Evolutionary conservation across 2,888 invertebrate species (phyloP).

Genomic region (Pegoplata infirma): DNA sequence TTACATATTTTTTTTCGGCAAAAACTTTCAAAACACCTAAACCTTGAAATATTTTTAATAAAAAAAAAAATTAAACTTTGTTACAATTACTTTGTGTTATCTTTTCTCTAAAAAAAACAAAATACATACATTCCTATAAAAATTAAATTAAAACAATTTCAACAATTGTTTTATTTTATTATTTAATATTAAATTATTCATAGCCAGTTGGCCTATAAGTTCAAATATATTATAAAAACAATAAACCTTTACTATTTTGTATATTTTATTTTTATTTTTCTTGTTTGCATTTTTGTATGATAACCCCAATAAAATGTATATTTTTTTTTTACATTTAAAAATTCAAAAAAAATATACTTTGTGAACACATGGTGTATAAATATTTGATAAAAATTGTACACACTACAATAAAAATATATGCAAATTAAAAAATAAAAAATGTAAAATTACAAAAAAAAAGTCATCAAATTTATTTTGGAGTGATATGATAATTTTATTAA

Average conservation of each 20-base stretch:
- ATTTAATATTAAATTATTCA: slow-evolving; percentile 55
- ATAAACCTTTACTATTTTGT: slow-evolving; percentile 54
- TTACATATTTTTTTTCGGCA: no score
- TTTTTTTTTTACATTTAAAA: slow-evolving; percentile 8
- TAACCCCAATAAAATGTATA: slow-evolving; percentile 59
- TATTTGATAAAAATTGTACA: slow-evolving; percentile 49
- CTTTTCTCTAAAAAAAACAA: slow-evolving; percentile 4
- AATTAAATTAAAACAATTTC: slow-evolving; percentile 42
- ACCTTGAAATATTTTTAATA: no score
- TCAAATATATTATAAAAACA: slow-evolving; percentile 59
- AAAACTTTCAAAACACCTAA: no score
- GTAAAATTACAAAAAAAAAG: slow-evolving; percentile 26
- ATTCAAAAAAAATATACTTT: slow-evolving; percentile 20
- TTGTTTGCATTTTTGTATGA: slow-evolving; percentile 57
- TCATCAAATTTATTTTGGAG: slow-evolving; percentile 52
- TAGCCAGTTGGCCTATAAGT: slow-evolving; percentile 50
- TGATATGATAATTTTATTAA: slow-evolving; percentile 52
- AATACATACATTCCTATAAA: no score
- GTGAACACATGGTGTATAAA: slow-evolving; percentile 52
- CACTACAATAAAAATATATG: slow-evolving; percentile 34
- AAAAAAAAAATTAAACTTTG: no score
- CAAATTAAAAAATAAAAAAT: slow-evolving; percentile 41
- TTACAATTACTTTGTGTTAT: slow-evolving; percentile 48
- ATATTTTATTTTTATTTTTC: slow-evolving; percentile 34
- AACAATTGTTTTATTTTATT: slow-evolving; percentile 30